phyloP scores from a whole-genome alignment of 2,113 vertebrate species.

The Oncorhynchus nerka region DNA sequence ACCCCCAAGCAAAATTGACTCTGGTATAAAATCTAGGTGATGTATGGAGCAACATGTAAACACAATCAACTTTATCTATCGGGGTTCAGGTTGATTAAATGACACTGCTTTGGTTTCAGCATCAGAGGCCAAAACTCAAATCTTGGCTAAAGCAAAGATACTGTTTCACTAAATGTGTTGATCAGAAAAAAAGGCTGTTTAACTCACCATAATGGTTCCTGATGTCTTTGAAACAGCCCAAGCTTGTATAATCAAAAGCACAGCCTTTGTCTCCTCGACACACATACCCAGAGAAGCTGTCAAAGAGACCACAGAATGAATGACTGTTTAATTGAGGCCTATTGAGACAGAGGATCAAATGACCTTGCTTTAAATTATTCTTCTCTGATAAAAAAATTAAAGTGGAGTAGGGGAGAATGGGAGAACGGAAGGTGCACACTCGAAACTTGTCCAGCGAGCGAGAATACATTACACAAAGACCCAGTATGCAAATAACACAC shows the following conservation, averaged over 20 bases:
- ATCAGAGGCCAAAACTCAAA: slow-evolving; percentile 50
- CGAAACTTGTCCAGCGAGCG: slow-evolving; percentile 61
- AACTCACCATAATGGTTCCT: slow-evolving; percentile 57
- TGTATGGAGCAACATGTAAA: too few relatives aligned
- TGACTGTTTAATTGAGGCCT: slow-evolving; percentile 80
- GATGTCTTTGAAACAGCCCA: slow-evolving; percentile 63
- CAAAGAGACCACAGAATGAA: slow-evolving; percentile 74
- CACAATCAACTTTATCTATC: too few relatives aligned
- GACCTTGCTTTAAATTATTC: slow-evolving; percentile 80
- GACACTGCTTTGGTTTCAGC: slow-evolving; percentile 49
- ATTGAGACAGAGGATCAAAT: slow-evolving; percentile 80
- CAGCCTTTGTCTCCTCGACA: slow-evolving; percentile 72
- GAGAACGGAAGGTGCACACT: slow-evolving; percentile 66
- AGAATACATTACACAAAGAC: slow-evolving; percentile 66
- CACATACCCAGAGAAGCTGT: slow-evolving; percentile 69
- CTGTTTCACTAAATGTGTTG: slow-evolving; percentile 51
- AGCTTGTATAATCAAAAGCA: slow-evolving; percentile 72
- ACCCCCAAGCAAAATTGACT: too few relatives aligned
- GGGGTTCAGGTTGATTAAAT: too few relatives aligned
- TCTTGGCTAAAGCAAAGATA: slow-evolving; percentile 47
- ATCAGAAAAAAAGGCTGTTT: slow-evolving; percentile 64
- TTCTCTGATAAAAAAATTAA: slow-evolving; percentile 72
- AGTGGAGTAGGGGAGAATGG: slow-evolving; percentile 61
- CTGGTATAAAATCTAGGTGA: too few relatives aligned
- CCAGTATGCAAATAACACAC: slow-evolving; percentile 51